phyloP scores from a whole-genome alignment of 2,888 invertebrate species.

The Rhagonycha fulva region DNA sequence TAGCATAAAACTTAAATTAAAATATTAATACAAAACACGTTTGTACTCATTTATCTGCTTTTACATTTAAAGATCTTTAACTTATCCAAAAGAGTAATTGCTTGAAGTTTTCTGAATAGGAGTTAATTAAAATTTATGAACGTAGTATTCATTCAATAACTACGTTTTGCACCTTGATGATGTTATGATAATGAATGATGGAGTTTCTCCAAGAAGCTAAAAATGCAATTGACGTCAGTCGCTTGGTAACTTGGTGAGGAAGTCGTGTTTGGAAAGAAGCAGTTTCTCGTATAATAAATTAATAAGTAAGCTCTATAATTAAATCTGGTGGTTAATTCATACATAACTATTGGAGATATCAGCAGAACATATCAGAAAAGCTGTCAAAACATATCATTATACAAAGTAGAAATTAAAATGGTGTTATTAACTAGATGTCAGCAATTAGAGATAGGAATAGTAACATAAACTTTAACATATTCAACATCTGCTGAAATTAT shows the following conservation, averaged over 20 bases:
- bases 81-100: not conserved
- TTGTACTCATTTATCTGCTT: not conserved
- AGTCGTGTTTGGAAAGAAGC: not conserved
- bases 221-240: not conserved
- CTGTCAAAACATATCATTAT: conserved; percentile 50
- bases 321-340: conserved; percentile 4
- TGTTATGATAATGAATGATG: not conserved
- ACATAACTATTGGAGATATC: conserved; percentile 20
- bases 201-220: not conserved
- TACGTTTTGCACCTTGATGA: not conserved
- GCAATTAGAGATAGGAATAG: conserved; percentile 45
- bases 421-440: conserved; percentile 50
- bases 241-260: not conserved
- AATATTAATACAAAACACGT: not conserved
- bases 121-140: conserved; percentile 2
- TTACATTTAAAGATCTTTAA: not conserved
- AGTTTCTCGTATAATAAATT: not conserved
- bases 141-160: not conserved
- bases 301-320: not conserved
- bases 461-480: conserved; percentile 49
- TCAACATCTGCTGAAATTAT: conserved; percentile 54
- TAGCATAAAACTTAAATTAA: not conserved
- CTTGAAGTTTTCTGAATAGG: not conserved
- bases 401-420: conserved; percentile 42
- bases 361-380: conserved; percentile 34